These are phyloP conservation scores for Anticlea derivata DNA, from an alignment of 2,888 invertebrate species.

Conservation along the genomic window DNA sequence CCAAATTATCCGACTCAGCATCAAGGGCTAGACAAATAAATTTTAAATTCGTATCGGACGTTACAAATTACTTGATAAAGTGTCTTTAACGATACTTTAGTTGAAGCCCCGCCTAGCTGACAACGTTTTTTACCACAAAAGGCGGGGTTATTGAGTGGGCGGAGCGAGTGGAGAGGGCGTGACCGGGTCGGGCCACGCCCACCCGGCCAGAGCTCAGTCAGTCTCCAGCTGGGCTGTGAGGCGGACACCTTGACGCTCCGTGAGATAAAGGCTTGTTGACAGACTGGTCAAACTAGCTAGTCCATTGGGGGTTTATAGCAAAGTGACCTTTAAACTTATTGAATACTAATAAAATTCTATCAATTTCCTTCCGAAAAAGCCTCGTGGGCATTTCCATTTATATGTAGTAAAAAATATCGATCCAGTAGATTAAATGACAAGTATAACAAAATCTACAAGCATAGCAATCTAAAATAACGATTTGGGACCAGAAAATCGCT, in stretches of 20 bases:
- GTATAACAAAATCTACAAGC: too few species aligned
- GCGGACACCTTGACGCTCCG: constrained; percentile 50
- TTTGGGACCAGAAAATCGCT: too few species aligned
- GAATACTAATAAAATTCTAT: too few species aligned
- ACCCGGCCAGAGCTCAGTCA: constrained; percentile 70
- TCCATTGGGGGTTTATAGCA: too few species aligned
- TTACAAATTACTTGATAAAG: constrained; percentile 82
- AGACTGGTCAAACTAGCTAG: too few species aligned
- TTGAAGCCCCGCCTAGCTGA: constrained; percentile 69
- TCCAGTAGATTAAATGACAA: too few species aligned
- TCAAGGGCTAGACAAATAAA: constrained; percentile 59
- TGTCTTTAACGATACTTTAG: constrained; percentile 79
- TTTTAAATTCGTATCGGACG: constrained; percentile 72
- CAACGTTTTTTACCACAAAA: constrained; percentile 62
- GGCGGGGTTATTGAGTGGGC: constrained; percentile 62
- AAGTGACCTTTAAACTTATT: too few species aligned
- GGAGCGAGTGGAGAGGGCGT: constrained; percentile 43
- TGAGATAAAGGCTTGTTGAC: background rate
- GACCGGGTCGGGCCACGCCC: constrained; percentile 60
- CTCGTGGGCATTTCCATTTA: too few species aligned
- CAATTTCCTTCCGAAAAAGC: too few species aligned
- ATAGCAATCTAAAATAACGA: too few species aligned
- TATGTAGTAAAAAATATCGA: too few species aligned
- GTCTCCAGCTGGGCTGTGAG: constrained; percentile 66
- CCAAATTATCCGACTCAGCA: constrained; percentile 22